Base-by-base conservation (phyloP, 2,888 invertebrate species). In the Azorinus chamasolen region DNA sequence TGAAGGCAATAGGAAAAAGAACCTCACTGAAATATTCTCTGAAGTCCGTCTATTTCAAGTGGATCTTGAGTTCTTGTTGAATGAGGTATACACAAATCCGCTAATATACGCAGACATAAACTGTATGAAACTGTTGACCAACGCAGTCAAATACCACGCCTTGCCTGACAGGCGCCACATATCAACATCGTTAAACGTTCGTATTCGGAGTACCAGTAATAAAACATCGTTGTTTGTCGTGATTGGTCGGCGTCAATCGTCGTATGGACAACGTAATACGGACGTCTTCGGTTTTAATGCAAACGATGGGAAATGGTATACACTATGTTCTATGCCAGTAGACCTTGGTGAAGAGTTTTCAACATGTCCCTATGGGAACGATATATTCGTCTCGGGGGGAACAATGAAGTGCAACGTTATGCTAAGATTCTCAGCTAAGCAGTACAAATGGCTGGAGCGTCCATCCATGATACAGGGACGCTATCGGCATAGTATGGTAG, bases 311-410 rank as follows among this genome's bases (percentile, higher is more conserved):
- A 73, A 65, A 53, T 86, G 86, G 86, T 70, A 78, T n/a, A 69
- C 79, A 12, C 41, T 86, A 10, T 75, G 79, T 22, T 58, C 80
- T 0, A 55, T 80, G 24, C 80, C 77, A 0, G 51, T 64, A 24
- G 72, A 79, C n/a, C 43, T 79, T 10, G 84, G 83, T 0, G 83
- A 83, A 16, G 82, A 85, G n/a, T 85, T 83, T 37, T 83, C 79
- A 6, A 72, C 73, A 2, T 85, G 86, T 66, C 79, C 83, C 0
- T 71, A 77, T 58, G 83, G 84, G 0, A 78, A 84, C 25, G 86
- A 86, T 25, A 64, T 86, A 4, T 82, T 73, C 54, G 50, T 84
- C 1, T 84, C 86, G 1, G 86, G 86, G 0, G 85, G 85, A 37
- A 80, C 82, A 0, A 43, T 32, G 6, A 74, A 66, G 12, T 61